Evolutionary conservation across 2,888 invertebrate genomes (phyloP).

Genomic region (Sarcophaga subvicina): DNA sequence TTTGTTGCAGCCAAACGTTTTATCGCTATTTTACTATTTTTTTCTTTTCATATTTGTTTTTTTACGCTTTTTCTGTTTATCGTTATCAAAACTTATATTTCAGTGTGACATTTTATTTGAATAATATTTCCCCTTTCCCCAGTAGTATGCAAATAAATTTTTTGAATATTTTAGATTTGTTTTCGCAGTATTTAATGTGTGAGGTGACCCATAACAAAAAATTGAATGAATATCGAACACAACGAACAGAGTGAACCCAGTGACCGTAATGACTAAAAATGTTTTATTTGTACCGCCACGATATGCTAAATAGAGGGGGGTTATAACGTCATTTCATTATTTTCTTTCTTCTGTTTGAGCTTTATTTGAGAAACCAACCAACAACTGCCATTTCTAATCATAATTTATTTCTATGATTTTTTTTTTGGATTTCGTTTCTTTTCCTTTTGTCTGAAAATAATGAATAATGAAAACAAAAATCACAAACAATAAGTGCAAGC

Average conservation of each 20-base stretch:
- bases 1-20: neutral
- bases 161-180: neutral
- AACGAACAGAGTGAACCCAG: neutral
- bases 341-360: neutral
- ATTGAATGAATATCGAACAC: neutral
- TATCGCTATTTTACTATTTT: neutral
- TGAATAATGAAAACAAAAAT: neutral
- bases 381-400: conserved; percentile 25
- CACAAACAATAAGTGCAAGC: conserved; percentile 9
- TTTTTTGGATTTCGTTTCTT: no score
- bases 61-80: neutral
- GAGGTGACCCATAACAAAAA: conserved; percentile 27
- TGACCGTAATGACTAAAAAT: neutral
- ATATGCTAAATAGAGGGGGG: conserved; percentile 22
- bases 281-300: conserved; percentile 19
- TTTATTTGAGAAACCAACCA: conserved; percentile 21
- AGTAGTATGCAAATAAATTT: no score
- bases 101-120: neutral
- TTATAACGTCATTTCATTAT: conserved; percentile 33
- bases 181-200: conserved; percentile 13
- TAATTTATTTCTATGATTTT: conserved; percentile 28
- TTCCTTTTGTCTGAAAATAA: no score
- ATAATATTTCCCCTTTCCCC: neutral
- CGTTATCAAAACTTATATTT: conserved; percentile 22
- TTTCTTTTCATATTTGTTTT: neutral